Percentiles rank a stretch among this genome's conserved stretches.
Conservation (phyloP, 2,797 vertebrate genomes). For the Anas bernieri region DNA sequence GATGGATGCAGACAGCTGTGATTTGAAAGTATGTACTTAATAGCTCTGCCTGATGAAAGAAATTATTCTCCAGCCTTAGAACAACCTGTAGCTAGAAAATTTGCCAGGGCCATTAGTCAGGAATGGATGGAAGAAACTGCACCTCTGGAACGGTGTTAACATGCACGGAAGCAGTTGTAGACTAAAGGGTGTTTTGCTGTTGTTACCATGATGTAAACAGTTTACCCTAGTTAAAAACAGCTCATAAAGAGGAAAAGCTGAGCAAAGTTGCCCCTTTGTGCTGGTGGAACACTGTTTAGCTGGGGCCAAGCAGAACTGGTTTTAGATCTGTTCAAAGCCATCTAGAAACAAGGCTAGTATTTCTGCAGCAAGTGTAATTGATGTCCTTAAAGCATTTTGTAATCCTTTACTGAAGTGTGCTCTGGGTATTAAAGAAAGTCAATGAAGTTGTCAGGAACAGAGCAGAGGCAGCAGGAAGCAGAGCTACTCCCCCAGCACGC, state of each 20-base stretch:
- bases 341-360: not conserved
- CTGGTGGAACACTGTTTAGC: not conserved
- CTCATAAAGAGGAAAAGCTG: not conserved
- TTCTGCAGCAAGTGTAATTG: not conserved
- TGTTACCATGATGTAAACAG: not conserved
- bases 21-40: not conserved
- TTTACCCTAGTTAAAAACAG: not conserved
- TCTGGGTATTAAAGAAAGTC: not conserved
- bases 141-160: not conserved
- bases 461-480: not conserved
- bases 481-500: not conserved
- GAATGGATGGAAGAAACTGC: not conserved
- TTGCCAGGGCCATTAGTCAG: not conserved
- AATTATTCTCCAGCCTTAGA: not conserved
- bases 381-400: not conserved
- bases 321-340: not conserved
- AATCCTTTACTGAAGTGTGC: not conserved
- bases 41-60: not conserved
- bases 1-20: not conserved
- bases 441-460: not conserved
- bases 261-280: not conserved
- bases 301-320: not conserved
- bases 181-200: not conserved
- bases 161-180: not conserved
- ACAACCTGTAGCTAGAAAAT: not conserved